Evolutionary conservation across 2,888 invertebrate species (phyloP).

Genomic region (Harpagoxenus sublaevis): DNA sequence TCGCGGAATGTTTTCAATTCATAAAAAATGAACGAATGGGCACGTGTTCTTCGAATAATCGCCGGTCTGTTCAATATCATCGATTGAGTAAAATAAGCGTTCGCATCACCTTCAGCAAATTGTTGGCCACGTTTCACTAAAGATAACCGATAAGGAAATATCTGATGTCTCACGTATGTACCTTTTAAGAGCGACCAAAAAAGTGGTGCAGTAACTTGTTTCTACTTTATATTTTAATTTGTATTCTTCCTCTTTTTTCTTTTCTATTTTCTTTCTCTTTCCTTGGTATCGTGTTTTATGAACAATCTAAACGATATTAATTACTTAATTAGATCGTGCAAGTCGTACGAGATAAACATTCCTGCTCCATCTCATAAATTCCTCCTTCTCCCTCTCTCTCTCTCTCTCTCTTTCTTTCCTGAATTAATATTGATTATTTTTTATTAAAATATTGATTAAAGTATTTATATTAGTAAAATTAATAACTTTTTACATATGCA

Average conservation of each 20-base stretch:
- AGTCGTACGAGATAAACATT: not conserved
- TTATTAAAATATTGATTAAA: not conserved
- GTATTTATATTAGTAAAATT: not conserved
- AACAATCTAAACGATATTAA: not conserved
- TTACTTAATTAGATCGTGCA: not conserved
- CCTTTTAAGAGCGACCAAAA: not conserved
- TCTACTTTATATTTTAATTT: not conserved
- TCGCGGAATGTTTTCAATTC: not conserved
- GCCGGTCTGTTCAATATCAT: not conserved
- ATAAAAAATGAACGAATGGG: not conserved
- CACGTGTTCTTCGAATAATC: conserved; percentile 1
- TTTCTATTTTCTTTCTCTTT: not conserved
- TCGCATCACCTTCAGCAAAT: not conserved
- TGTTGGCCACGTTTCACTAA: not conserved
- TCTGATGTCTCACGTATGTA: too few species aligned
- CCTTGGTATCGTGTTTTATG: not conserved
- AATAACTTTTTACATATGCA: not conserved
- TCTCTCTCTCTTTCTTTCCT: not conserved
- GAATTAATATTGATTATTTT: not conserved
- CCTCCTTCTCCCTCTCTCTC: not conserved
- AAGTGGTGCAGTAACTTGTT: not conserved
- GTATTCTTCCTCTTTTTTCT: not conserved
- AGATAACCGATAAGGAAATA: conserved; percentile 24
- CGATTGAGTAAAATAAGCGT: not conserved
- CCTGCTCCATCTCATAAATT: too few species aligned